Evolutionary conservation across 2,797 vertebrate genomes (phyloP).

Genomic region (Acanthurus leucopareius): DNA sequence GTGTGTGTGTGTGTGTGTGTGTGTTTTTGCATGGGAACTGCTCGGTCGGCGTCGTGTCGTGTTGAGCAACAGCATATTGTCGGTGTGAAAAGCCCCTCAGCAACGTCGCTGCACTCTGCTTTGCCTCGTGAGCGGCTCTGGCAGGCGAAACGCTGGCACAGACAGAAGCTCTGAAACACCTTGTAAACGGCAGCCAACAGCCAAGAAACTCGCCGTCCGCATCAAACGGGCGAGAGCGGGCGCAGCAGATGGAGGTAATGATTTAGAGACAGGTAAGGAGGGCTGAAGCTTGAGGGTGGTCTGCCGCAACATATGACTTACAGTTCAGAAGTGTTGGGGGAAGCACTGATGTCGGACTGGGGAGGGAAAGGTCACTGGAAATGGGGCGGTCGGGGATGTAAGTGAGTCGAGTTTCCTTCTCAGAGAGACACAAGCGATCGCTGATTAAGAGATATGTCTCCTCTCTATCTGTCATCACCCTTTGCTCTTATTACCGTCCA

Average conservation of each 20-base stretch:
- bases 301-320: constrained; percentile 41
- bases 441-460: constrained; percentile 4
- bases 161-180: constrained; percentile 58
- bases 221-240: constrained; percentile 28
- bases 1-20: background rate
- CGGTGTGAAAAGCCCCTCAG: constrained; percentile 69
- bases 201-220: constrained; percentile 48
- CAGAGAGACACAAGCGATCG: constrained; percentile 5
- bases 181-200: constrained; percentile 59
- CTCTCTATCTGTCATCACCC: constrained; percentile 31
- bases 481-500: constrained; percentile 37
- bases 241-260: constrained; percentile 42
- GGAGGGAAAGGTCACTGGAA: constrained; percentile 33
- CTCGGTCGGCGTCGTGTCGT: constrained; percentile 43
- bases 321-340: constrained; percentile 40
- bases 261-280: constrained; percentile 37
- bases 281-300: constrained; percentile 52
- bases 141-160: constrained; percentile 63
- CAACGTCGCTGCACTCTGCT: constrained; percentile 59
- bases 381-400: constrained; percentile 20
- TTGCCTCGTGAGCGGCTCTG: constrained; percentile 42
- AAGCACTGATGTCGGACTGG: constrained; percentile 32
- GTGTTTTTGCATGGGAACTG: constrained; percentile 32
- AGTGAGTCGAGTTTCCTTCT: constrained; percentile 25
- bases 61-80: constrained; percentile 58